phyloP scores from a whole-genome alignment of 2,797 vertebrate genomes.

The Sebastiscus tertius region DNA sequence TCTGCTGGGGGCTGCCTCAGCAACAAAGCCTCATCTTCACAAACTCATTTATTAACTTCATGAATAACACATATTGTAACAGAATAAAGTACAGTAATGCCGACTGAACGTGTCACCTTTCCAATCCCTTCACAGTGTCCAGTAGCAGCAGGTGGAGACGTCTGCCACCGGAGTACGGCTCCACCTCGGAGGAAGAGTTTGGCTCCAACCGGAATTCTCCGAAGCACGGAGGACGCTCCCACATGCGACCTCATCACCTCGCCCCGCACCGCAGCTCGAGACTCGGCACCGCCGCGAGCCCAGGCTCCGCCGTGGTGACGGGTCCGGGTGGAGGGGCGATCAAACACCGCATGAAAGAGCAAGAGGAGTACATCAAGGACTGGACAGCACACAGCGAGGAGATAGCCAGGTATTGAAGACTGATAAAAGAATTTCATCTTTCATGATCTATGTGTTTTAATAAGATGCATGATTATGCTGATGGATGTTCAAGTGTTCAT shows the following conservation, averaged over 20 bases:
- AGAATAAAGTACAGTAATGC: not conserved
- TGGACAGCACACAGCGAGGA: conserved; percentile 99
- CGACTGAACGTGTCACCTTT: not conserved
- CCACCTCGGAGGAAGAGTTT: conserved; percentile 99
- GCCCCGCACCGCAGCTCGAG: conserved; percentile 84
- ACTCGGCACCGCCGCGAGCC: conserved; percentile 23
- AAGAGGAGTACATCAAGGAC: conserved; percentile 98
- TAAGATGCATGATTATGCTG: not conserved
- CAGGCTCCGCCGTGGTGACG: conserved; percentile 31
- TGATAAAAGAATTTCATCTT: not conserved
- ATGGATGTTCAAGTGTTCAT: too few species aligned
- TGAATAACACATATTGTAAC: conserved; percentile 6
- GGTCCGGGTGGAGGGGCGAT: conserved; percentile 82
- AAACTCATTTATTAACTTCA: conserved; percentile 38
- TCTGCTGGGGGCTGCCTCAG: conserved; percentile 1
- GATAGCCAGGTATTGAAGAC: conserved; percentile 92
- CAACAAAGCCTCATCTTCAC: conserved; percentile 22
- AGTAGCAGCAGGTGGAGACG: conserved; percentile 97
- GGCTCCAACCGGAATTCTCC: conserved; percentile 93
- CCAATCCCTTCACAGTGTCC: conserved; percentile 69
- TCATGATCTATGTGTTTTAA: not conserved
- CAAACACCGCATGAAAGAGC: conserved; percentile 94
- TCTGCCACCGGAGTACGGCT: conserved; percentile 97
- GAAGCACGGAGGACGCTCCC: conserved; percentile 89
- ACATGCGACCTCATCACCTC: conserved; percentile 83